Evolutionary conservation across 2,113 vertebrate genomes (phyloP).

Genomic region (Pionites leucogaster): DNA sequence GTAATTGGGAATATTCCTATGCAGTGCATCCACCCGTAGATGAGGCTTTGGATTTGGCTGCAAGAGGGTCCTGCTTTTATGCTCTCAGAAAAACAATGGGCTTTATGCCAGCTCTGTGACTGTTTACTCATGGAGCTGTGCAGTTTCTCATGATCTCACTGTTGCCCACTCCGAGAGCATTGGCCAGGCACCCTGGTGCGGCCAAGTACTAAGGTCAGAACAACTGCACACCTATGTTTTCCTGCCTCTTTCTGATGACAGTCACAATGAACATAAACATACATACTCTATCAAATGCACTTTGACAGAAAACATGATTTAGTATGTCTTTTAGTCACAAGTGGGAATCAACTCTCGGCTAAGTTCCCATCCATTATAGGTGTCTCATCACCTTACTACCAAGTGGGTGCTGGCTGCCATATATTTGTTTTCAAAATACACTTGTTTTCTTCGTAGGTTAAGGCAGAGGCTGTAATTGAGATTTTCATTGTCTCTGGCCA

Average conservation of each 20-base stretch:
- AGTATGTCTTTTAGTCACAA: background rate
- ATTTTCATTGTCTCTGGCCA: background rate
- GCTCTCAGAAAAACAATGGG: background rate
- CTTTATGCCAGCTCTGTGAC: background rate
- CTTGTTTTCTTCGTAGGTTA: background rate
- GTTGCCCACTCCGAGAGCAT: rapidly evolving
- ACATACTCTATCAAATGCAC: background rate
- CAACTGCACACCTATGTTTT: background rate
- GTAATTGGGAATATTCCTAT: background rate
- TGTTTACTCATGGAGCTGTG: background rate
- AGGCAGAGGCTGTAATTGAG: background rate
- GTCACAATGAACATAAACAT: too few species aligned
- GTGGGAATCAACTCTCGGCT: background rate
- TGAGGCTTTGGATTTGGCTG: background rate
- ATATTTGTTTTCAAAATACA: background rate
- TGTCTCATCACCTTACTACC: background rate
- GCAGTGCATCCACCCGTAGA: background rate
- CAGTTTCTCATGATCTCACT: background rate
- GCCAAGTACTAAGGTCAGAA: background rate
- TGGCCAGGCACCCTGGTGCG: background rate
- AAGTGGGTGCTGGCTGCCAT: background rate
- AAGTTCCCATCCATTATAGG: background rate
- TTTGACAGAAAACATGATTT: background rate
- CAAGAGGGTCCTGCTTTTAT: background rate
- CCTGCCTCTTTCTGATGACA: background rate